These are phyloP conservation scores for Saturnia japonica DNA, from an alignment of 2,888 invertebrate genomes.

Conservation along the genomic window DNA sequence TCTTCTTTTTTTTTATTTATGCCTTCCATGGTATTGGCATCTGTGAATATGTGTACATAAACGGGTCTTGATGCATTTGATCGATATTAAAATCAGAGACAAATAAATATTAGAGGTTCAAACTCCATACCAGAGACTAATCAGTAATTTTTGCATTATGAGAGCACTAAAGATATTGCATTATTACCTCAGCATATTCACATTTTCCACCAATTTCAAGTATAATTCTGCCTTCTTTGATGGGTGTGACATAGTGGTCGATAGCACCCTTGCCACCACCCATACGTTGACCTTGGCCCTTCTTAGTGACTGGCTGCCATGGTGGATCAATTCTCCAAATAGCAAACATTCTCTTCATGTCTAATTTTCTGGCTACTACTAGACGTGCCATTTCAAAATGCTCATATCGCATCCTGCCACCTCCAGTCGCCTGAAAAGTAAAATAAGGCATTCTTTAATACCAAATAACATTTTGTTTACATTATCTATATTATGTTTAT, in stretches of 20 bases:
- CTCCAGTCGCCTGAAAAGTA: constrained; percentile 86
- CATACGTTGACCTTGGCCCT: constrained; percentile 95
- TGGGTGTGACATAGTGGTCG: constrained; percentile 96
- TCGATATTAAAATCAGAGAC: too few relatives aligned
- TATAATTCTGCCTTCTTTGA: constrained; percentile 94
- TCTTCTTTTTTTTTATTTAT: too few relatives aligned
- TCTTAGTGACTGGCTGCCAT: constrained; percentile 97
- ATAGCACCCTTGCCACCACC: constrained; percentile 98
- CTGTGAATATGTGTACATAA: too few relatives aligned
- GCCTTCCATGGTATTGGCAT: too few relatives aligned
- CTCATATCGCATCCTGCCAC: constrained; percentile 89
- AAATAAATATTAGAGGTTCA: too few relatives aligned
- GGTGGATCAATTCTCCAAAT: constrained; percentile 97
- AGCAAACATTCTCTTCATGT: constrained; percentile 93
- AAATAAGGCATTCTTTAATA: background rate
- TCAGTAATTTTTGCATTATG: too few relatives aligned
- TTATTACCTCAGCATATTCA: constrained; percentile 89
- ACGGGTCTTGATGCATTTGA: too few relatives aligned
- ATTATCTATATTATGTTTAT: too few relatives aligned
- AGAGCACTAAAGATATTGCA: too few relatives aligned
- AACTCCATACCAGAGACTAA: too few relatives aligned
- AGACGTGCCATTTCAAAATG: constrained; percentile 96
- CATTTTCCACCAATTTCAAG: constrained; percentile 96
- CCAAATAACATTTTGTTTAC: background rate
- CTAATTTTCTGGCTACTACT: constrained; percentile 88